Evolutionary conservation across 2,113 vertebrate genomes (phyloP).

Genomic region (Asarcornis scutulata): DNA sequence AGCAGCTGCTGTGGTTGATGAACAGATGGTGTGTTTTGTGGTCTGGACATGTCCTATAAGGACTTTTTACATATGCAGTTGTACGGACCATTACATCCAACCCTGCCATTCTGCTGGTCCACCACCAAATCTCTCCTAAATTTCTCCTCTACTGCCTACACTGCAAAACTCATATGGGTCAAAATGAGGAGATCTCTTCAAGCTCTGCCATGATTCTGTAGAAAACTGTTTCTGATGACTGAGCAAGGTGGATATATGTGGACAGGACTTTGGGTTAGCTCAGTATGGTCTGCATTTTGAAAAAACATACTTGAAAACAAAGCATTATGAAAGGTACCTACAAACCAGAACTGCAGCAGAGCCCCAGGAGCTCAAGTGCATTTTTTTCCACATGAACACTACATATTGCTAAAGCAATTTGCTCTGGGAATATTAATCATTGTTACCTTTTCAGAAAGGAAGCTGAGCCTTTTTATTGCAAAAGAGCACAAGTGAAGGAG

Average conservation of each 20-base stretch:
- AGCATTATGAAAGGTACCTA: neutral
- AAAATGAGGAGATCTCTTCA: neutral
- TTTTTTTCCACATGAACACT: neutral
- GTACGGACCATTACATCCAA: neutral
- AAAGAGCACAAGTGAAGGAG: neutral
- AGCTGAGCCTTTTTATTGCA: neutral
- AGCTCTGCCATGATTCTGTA: neutral
- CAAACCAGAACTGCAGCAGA: neutral
- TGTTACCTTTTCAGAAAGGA: neutral
- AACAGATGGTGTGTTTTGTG: neutral
- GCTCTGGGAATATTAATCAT: neutral
- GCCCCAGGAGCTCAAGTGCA: neutral
- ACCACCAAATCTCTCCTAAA: neutral
- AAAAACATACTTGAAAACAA: neutral
- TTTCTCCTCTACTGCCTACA: neutral
- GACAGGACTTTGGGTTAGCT: neutral
- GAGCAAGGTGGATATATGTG: fast-evolving
- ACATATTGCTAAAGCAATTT: neutral
- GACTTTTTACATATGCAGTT: no score
- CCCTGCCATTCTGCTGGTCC: neutral
- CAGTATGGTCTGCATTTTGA: neutral
- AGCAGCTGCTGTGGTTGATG: neutral
- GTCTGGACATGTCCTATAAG: neutral
- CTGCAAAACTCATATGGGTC: neutral
- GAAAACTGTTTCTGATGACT: neutral